Evolutionary conservation across 2,888 invertebrate genomes (phyloP).

Genomic region (Theristus sp.): DNA sequence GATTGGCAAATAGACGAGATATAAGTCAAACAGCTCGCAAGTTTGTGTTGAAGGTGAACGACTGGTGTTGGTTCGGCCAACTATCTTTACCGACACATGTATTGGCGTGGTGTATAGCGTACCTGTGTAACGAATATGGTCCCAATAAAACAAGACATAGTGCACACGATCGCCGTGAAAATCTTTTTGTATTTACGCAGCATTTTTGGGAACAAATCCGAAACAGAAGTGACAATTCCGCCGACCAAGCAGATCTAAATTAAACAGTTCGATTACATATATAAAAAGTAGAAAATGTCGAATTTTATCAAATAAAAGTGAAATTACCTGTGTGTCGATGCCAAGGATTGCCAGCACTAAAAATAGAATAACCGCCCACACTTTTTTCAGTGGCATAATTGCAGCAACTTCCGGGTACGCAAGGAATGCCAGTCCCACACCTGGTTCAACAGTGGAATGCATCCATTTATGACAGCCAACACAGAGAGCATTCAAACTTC

Average conservation of each 20-base stretch:
- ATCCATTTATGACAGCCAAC: neutral
- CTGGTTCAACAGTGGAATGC: neutral
- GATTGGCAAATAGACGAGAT: no score
- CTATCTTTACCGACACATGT: neutral
- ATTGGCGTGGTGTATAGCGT: neutral
- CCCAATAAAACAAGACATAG: slow-evolving; percentile 23
- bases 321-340: slow-evolving; percentile 10
- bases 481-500: neutral
- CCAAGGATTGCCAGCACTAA: slow-evolving; percentile 9
- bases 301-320: no score
- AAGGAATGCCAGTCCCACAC: slow-evolving; percentile 20
- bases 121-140: slow-evolving; percentile 25
- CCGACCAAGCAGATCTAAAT: slow-evolving; percentile 26
- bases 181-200: slow-evolving; percentile 22
- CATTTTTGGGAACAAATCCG: slow-evolving; percentile 23
- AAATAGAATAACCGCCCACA: slow-evolving; percentile 17
- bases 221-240: slow-evolving; percentile 26
- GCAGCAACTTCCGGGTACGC: slow-evolving; percentile 19
- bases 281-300: no score
- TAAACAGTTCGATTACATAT: no score
- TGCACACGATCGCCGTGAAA: slow-evolving; percentile 18
- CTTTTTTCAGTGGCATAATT: slow-evolving; percentile 14
- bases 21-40: no score
- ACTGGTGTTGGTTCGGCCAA: neutral
- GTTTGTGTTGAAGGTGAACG: no score